Conservation (phyloP, 2,797 vertebrate genomes). For the Lagothrix lagotricha region DNA sequence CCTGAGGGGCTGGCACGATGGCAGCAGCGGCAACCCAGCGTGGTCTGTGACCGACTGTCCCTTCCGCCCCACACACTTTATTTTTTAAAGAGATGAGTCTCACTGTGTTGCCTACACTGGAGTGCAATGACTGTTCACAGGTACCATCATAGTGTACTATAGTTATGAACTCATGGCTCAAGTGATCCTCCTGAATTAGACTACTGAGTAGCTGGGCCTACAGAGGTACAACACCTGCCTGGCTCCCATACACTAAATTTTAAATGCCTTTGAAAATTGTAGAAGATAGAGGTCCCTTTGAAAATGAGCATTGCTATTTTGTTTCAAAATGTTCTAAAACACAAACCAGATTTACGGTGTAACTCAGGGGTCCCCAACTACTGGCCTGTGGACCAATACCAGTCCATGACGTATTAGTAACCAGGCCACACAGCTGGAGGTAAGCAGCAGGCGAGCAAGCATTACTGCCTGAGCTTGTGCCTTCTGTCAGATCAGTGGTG, state of each 20-base stretch:
- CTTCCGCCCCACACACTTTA: not conserved
- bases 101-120: not conserved
- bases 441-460: not conserved
- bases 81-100: not conserved
- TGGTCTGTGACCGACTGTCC: too few species aligned
- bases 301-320: conserved; percentile 24
- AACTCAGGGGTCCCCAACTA: not conserved
- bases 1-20: conserved; percentile 74
- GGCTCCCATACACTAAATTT: not conserved
- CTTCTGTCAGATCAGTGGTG: not conserved
- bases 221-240: not conserved
- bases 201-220: not conserved
- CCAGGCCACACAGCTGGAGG: not conserved
- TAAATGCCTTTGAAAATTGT: conserved; percentile 29
- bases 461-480: not conserved
- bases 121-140: not conserved
- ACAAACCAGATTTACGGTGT: not conserved
- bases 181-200: not conserved
- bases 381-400: not conserved
- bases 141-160: not conserved
- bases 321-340: conserved; percentile 30
- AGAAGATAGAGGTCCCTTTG: not conserved
- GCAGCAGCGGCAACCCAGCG: too few species aligned
- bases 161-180: not conserved
- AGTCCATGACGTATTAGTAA: not conserved